phyloP scores from a whole-genome alignment of 2,888 invertebrate species.

The Orthosia incerta region DNA sequence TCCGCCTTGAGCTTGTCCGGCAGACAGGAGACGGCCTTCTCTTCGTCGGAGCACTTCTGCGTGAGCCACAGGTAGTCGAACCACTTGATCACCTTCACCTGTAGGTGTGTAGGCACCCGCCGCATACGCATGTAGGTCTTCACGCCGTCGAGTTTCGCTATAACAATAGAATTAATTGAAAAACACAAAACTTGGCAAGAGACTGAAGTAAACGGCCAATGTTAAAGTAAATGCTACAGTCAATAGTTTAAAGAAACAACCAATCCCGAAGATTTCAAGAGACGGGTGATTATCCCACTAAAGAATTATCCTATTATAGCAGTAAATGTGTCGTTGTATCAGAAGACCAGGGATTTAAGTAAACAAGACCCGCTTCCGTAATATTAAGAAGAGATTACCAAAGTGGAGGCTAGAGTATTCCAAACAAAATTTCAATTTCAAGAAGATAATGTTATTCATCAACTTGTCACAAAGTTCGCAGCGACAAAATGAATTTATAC shows the following conservation, averaged over 20 bases:
- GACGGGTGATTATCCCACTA: not conserved
- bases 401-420: slow-evolving; percentile 22
- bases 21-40: slow-evolving; percentile 98
- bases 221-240: not conserved
- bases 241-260: not conserved
- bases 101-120: slow-evolving; percentile 97
- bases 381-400: slow-evolving; percentile 40
- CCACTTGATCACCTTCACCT: slow-evolving; percentile 99
- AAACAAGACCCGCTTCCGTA: slow-evolving; percentile 20
- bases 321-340: slow-evolving; percentile 9
- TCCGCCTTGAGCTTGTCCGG: slow-evolving; percentile 99
- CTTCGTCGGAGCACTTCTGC: slow-evolving; percentile 99
- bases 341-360: slow-evolving; percentile 14
- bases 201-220: not conserved
- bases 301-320: not conserved
- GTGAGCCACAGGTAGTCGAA: slow-evolving; percentile 99
- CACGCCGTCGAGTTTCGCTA: slow-evolving; percentile 99
- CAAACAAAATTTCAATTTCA: slow-evolving; percentile 54
- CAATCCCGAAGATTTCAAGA: not conserved
- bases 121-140: slow-evolving; percentile 99
- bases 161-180: slow-evolving; percentile 78
- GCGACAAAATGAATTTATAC: slow-evolving; percentile 66
- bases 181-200: not conserved
- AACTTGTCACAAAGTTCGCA: slow-evolving; percentile 49
- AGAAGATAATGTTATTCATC: slow-evolving; percentile 57